Evolutionary conservation across 2,888 invertebrate genomes (phyloP).

Genomic region (Nephrotoma flavescens): DNA sequence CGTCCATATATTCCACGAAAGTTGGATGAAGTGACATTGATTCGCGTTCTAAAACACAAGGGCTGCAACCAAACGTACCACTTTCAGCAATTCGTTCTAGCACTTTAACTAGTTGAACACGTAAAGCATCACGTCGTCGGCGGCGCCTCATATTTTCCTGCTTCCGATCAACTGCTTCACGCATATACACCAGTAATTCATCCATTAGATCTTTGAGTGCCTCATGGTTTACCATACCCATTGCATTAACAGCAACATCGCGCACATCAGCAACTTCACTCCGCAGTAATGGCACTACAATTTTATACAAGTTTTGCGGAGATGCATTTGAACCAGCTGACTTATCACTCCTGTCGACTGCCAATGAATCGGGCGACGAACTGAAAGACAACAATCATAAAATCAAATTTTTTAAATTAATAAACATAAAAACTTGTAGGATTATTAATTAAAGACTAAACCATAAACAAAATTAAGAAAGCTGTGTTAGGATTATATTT

Average conservation of each 20-base stretch:
- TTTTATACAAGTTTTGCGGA: constrained; percentile 78
- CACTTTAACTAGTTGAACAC: constrained; percentile 82
- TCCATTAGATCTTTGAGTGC: constrained; percentile 94
- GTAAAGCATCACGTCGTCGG: constrained; percentile 76
- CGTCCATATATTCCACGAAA: constrained; percentile 90
- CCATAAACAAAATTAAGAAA: background rate
- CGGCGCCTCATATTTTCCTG: constrained; percentile 92
- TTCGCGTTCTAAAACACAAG: constrained; percentile 69
- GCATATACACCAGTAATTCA: constrained; percentile 76
- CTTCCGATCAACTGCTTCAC: constrained; percentile 93
- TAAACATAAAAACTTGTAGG: background rate
- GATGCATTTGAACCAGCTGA: constrained; percentile 55
- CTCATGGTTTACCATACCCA: constrained; percentile 89
- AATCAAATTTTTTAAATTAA: background rate
- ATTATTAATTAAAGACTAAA: background rate
- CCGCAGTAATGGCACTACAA: constrained; percentile 79
- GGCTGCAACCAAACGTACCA: constrained; percentile 74
- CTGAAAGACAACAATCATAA: constrained; percentile 32
- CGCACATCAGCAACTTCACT: constrained; percentile 90
- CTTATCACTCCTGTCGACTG: constrained; percentile 66
- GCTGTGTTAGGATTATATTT: background rate
- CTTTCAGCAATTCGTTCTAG: constrained; percentile 85
- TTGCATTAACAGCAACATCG: constrained; percentile 84
- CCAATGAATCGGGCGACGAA: constrained; percentile 81
- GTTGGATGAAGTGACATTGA: constrained; percentile 72